Evolutionary conservation across 2,888 invertebrate species (phyloP).

Genomic region (Pristionchus fissidentatus): DNA sequence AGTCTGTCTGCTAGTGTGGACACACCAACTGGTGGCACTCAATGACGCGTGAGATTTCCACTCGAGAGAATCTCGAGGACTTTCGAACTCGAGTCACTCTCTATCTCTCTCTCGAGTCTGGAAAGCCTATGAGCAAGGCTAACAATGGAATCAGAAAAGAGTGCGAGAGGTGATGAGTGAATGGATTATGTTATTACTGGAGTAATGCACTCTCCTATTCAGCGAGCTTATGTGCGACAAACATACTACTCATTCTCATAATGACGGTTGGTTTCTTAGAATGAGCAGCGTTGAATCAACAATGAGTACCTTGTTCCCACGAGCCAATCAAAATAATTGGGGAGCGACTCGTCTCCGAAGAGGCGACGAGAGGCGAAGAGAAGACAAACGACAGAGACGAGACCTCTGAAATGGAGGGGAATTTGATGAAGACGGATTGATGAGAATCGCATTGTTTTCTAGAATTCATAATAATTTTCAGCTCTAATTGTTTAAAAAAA

Average conservation of each 20-base stretch:
- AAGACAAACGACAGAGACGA: constrained; percentile 70
- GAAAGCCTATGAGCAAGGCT: too few relatives aligned
- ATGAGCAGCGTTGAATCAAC: too few relatives aligned
- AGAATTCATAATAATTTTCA: constrained; percentile 38
- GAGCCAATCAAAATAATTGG: constrained; percentile 68
- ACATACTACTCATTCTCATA: too few relatives aligned
- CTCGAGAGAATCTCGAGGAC: too few relatives aligned
- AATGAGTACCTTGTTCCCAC: constrained; percentile 68
- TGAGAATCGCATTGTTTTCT: not conserved
- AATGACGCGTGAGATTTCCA: too few relatives aligned
- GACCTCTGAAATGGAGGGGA: constrained; percentile 56
- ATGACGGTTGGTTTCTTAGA: too few relatives aligned
- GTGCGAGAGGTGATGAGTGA: not conserved
- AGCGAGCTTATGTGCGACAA: too few relatives aligned
- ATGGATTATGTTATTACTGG: too few relatives aligned
- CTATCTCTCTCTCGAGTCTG: too few relatives aligned
- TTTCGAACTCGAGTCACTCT: too few relatives aligned
- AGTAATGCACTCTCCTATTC: too few relatives aligned
- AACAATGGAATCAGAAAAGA: constrained; percentile 16
- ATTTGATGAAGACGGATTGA: not conserved
- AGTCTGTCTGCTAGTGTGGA: not conserved
- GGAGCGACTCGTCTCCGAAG: constrained; percentile 68
- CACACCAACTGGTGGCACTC: too few relatives aligned
- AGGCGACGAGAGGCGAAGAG: constrained; percentile 68
- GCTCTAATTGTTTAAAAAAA: constrained; percentile 43